Evolutionary conservation across 2,888 invertebrate species (phyloP), one percentile per base, ranked within the genome.

Genomic region (Xestia c-nigrum): DNA sequence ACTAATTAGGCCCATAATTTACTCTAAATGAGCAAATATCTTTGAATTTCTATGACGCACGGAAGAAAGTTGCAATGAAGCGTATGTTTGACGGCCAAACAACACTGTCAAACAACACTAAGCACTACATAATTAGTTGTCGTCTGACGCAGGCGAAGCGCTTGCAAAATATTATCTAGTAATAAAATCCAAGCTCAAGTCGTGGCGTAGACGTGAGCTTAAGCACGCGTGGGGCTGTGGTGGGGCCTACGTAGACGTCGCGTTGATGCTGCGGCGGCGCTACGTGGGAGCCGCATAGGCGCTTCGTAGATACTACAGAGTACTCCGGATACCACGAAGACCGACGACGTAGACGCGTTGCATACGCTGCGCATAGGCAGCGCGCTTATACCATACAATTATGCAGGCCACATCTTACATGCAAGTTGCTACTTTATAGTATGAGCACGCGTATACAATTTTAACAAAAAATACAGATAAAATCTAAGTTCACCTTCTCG

Each of bases 1-100:
- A 94, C 92, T 93, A 94, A 95, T 95, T 94, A 92, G 91, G 85
- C 43, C 88, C 91, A 90, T 89, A 91, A 93, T 93, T 93, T 92
- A 91, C 90, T 90, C 88, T 89, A 91, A 91, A 92, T 91, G 86
- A 90, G 91, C 90, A 94, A 94, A 93, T 92, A 92, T 91, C 86
- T 89, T 89, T 81, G 86, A 87, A 82, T 85, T 85, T 81, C 80
- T 85, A 81, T 95, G 95, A 95, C 95, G 95, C 94, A 93, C 89
- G 91, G 85, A 86, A 84, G 75, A 80, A 80, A 82, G 74, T 85
- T 19, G 47, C 70, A 83, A 77, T 79, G 72, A 68, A 40, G 69
- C 72, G 81, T 75, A 79, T 88, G 81, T 88, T 88, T 88, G 77
- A 76, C 76, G n/a, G 76, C 67, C 78, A 88, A 83, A 88, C 87